Base-by-base conservation (phyloP, 2,797 vertebrate genomes). In the Tapirus indicus region DNA sequence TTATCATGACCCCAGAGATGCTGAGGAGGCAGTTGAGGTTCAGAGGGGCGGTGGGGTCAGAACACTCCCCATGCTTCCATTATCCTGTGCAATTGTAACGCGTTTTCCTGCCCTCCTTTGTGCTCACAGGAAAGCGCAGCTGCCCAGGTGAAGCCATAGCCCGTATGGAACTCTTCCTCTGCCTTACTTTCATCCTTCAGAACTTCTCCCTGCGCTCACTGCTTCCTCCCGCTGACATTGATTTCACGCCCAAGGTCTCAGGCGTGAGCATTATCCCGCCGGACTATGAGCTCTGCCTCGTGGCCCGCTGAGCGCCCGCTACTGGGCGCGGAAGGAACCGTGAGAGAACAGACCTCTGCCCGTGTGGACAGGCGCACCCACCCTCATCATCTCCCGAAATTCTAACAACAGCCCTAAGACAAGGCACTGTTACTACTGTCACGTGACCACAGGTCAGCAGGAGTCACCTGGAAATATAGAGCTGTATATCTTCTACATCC, bases 141-240 rank as follows among this genome's bases (percentile, higher is more conserved):
- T 98, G 98, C 23, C 54, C 96, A 6, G 98, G 98, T 0, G 97
- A 98, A 16, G 91, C 92, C 25, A 47, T 98, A 96, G 97, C 96
- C 4, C 96, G 92, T 27, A 98, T 98, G 98, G 98, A 98, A 23
- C 97, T 98, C 38, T 98, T 98, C 47, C 87, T 98, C 7, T 98
- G 97, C 75, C 79, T 98, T 80, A 97, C 93, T 49, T 88, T 92
- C 75, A 18, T 96, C 23, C 88, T 97, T 27, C 98, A 98, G 92
- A 97, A 79, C 35, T 98, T 98, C 95, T 94, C 90, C 0, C 86
- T 98, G 1, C 38, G 14, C 1, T n/a, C n/a, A n/a, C 25, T 98
- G 0, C 87, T 96, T 1, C 85, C n/a, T 97, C 88, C 94, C 0
- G 71, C n/a, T 4, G 93, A 97, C 32, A 88, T 98, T 0, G 87